A percentile compares a stretch with the other conserved stretches of the same genome.
These are phyloP conservation scores for Mastacembelus armatus DNA, from an alignment of 2,797 vertebrate species.

Conservation along the genomic window DNA sequence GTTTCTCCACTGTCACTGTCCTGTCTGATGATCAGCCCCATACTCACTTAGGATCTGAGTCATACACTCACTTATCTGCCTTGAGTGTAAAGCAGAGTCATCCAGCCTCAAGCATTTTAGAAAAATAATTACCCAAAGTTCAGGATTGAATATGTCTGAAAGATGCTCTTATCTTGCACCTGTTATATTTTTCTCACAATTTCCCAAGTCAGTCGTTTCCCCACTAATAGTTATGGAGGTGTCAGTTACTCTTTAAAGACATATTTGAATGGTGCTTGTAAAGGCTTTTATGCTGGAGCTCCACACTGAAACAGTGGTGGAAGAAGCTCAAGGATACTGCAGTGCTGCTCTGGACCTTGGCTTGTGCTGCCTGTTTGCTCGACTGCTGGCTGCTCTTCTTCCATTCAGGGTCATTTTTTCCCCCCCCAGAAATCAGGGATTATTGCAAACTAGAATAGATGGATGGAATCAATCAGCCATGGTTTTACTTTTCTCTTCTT, in stretches of 20 bases:
- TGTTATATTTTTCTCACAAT: conserved; percentile 38
- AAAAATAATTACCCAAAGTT: conserved; percentile 53
- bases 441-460: conserved; percentile 75
- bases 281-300: conserved; percentile 18
- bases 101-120: conserved; percentile 35
- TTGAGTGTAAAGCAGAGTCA: conserved; percentile 17
- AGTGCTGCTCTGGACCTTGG: conserved; percentile 61
- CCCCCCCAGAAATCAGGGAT: conserved; percentile 56
- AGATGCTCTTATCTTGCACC: conserved; percentile 48
- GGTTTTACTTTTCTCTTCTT: conserved; percentile 73
- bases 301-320: conserved; percentile 33
- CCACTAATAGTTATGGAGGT: conserved; percentile 27
- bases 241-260: conserved; percentile 43
- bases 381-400: conserved; percentile 47
- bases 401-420: conserved; percentile 34
- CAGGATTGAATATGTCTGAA: conserved; percentile 40
- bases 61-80: conserved; percentile 41
- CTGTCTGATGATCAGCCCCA: conserved; percentile 48
- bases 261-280: not conserved
- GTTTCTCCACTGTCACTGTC: conserved; percentile 30
- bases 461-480: conserved; percentile 80
- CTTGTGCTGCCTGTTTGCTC: conserved; percentile 60
- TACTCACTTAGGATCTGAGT: conserved; percentile 44
- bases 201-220: conserved; percentile 52
- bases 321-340: conserved; percentile 59